Conservation (phyloP, 2,113 vertebrate species). For the Heterotis niloticus region DNA sequence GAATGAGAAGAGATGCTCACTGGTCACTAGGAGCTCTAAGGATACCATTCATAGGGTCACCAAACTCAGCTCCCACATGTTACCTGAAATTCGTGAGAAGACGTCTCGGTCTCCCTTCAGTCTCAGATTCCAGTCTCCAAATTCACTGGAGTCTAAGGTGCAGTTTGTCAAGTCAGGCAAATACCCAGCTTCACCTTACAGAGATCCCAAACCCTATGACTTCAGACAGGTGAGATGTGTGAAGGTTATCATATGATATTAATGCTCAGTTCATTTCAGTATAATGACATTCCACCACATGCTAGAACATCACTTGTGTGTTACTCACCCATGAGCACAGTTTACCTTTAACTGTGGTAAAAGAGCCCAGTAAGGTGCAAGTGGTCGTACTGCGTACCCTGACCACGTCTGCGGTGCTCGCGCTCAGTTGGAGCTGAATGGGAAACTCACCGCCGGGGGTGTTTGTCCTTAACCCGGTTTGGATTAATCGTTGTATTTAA, state of each 20-base stretch:
- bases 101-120: constrained; percentile 43
- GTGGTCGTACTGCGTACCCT: too few relatives aligned
- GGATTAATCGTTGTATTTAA: too few relatives aligned
- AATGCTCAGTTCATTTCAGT: not conserved
- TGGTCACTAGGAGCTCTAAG: not conserved
- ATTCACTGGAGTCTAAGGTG: constrained; percentile 47
- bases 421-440: too few relatives aligned
- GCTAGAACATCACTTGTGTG: too few relatives aligned
- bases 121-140: constrained; percentile 43
- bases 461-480: too few relatives aligned
- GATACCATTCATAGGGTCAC: constrained; percentile 24
- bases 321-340: too few relatives aligned
- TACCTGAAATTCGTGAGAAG: constrained; percentile 25
- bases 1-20: not conserved
- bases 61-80: constrained; percentile 22
- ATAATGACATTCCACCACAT: too few relatives aligned
- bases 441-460: too few relatives aligned
- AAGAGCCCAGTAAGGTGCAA: too few relatives aligned
- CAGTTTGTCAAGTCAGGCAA: constrained; percentile 57
- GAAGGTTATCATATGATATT: not conserved
- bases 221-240: constrained; percentile 57
- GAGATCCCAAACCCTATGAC: constrained; percentile 58
- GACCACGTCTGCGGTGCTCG: too few relatives aligned
- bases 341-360: too few relatives aligned
- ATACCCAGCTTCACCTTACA: constrained; percentile 40